Evolutionary conservation across 2,113 vertebrate genomes (phyloP).

Genomic region (Tretioscincus oriximinensis): DNA sequence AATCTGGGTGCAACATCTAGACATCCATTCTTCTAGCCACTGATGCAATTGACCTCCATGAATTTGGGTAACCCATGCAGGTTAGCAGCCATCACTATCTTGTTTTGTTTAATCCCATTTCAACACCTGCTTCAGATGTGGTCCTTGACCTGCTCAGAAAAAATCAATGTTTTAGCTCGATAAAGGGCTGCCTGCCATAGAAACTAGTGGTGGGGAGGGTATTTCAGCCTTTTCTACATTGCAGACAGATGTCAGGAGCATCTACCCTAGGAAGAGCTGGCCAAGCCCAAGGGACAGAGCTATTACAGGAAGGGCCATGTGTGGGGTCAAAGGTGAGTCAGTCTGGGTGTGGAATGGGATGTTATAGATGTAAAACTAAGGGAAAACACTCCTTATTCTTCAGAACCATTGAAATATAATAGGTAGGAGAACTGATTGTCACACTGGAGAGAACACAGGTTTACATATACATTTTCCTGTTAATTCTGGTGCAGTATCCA

Average conservation of each 20-base stretch:
- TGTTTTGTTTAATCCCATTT: background rate
- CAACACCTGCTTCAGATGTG: background rate
- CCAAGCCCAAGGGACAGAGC: background rate
- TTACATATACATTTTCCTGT: background rate
- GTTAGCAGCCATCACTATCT: background rate
- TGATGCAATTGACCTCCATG: too few relatives aligned
- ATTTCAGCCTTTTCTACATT: background rate
- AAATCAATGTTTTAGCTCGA: background rate
- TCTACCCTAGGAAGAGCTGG: background rate
- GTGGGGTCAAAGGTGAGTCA: background rate
- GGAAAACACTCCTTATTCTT: constrained; percentile 3
- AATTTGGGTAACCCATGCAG: too few relatives aligned
- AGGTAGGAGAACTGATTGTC: background rate
- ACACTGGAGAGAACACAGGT: background rate
- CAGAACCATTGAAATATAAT: background rate
- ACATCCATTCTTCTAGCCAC: too few relatives aligned
- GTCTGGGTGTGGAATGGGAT: background rate
- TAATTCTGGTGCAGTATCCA: background rate
- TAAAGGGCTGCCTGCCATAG: background rate
- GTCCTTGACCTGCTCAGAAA: background rate
- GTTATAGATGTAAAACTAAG: background rate
- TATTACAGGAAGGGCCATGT: background rate
- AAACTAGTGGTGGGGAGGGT: background rate
- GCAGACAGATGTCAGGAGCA: background rate
- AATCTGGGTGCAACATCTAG: too few relatives aligned